Conservation (phyloP, 1,140 invertebrate genomes). For the Drosophila baimaii region DNA sequence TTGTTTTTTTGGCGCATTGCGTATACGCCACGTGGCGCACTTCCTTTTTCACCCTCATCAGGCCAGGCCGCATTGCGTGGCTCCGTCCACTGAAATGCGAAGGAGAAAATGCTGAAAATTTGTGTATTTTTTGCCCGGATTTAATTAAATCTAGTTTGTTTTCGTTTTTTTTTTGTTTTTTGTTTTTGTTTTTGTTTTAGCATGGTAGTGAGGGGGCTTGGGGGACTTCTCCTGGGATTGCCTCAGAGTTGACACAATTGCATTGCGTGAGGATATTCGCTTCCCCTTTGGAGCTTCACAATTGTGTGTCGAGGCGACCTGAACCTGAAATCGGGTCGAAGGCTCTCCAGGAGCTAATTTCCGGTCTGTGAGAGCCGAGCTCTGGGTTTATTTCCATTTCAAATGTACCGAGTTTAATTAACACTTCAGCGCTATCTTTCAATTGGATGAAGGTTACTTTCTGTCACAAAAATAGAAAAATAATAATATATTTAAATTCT, state of each 20-base stretch:
- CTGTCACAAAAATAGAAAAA: background rate
- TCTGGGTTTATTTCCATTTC: slow-evolving; percentile 48
- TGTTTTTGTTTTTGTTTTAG: background rate
- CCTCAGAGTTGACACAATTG: slow-evolving; percentile 35
- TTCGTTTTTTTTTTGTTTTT: slow-evolving; percentile 2
- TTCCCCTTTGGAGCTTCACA: slow-evolving; percentile 23
- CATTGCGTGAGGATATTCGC: slow-evolving; percentile 15
- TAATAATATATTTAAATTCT: background rate
- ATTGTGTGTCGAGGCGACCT: slow-evolving; percentile 36
- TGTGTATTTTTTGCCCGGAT: slow-evolving; percentile 25
- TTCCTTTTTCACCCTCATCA: slow-evolving; percentile 14
- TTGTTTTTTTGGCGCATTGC: slow-evolving; percentile 41
- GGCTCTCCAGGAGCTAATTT: slow-evolving; percentile 64
- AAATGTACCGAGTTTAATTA: slow-evolving; percentile 58
- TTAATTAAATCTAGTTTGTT: slow-evolving; percentile 49
- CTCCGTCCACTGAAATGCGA: slow-evolving; percentile 47
- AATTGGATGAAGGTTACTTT: background rate
- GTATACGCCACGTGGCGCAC: slow-evolving; percentile 44
- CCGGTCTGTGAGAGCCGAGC: slow-evolving; percentile 50
- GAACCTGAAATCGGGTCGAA: slow-evolving; percentile 24
- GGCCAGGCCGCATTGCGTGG: slow-evolving; percentile 17
- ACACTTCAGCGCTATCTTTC: slow-evolving; percentile 17
- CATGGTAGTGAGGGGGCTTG: background rate
- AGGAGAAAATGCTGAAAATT: slow-evolving; percentile 39
- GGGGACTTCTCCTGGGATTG: background rate